These are phyloP conservation scores for Trachurus trachurus DNA, from an alignment of 2,797 vertebrate genomes.

Conservation along the genomic window DNA sequence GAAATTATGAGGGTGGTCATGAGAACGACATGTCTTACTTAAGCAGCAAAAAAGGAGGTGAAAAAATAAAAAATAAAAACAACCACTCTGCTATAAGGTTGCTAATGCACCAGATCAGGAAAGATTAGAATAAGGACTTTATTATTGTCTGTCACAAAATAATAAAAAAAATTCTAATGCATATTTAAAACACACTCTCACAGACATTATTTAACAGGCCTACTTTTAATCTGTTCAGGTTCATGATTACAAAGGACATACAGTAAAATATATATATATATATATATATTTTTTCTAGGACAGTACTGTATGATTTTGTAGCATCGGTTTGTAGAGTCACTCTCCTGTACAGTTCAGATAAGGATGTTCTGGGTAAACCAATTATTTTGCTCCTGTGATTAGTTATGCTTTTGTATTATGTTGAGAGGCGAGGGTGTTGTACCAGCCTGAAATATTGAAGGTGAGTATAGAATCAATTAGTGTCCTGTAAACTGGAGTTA, in stretches of 20 bases:
- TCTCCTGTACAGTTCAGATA: conserved; percentile 2
- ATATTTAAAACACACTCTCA: too few relatives aligned
- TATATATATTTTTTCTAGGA: too few relatives aligned
- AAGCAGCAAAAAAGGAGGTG: too few relatives aligned
- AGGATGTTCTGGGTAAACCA: neutral
- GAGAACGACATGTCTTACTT: neutral
- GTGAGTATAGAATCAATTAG: neutral
- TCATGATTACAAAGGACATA: neutral
- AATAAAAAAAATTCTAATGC: too few relatives aligned
- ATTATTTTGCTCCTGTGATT: conserved; percentile 10
- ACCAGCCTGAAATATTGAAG: neutral
- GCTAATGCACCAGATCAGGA: too few relatives aligned
- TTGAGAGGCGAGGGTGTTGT: neutral
- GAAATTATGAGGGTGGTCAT: neutral
- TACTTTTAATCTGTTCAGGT: neutral
- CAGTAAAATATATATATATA: too few relatives aligned
- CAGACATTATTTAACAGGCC: too few relatives aligned
- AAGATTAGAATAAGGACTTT: too few relatives aligned
- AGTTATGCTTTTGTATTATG: neutral
- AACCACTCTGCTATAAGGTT: too few relatives aligned
- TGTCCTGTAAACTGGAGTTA: neutral
- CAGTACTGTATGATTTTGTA: neutral
- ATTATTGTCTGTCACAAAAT: too few relatives aligned
- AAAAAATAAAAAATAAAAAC: too few relatives aligned
- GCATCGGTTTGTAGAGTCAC: neutral